Evolutionary conservation across 2,113 vertebrate species (phyloP).

Genomic region (Psammodynastes pulverulentus): DNA sequence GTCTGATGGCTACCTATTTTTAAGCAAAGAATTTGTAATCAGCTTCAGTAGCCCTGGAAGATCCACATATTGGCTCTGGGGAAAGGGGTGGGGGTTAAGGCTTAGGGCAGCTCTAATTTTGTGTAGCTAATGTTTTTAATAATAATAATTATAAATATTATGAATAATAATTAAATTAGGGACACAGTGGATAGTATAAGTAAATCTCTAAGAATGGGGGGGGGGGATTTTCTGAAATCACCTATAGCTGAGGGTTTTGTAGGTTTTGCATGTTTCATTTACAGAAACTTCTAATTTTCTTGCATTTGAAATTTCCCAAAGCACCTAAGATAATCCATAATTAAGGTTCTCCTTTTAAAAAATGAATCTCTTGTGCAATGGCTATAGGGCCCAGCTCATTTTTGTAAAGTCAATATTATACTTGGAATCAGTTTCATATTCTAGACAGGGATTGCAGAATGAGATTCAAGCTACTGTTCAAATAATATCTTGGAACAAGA

Average conservation of each 20-base stretch:
- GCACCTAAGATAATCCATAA: neutral
- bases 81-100: neutral
- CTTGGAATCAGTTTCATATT: slow-evolving; percentile 1
- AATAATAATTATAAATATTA: neutral
- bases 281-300: neutral
- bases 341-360: neutral
- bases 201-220: neutral
- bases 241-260: neutral
- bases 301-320: neutral
- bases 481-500: neutral
- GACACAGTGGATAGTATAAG: neutral
- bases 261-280: neutral
- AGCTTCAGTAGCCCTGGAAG: neutral
- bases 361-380: neutral
- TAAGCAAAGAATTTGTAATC: neutral
- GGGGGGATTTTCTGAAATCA: neutral
- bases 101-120: neutral
- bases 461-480: neutral
- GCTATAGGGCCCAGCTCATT: neutral
- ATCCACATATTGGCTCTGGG: neutral
- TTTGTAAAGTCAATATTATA: slow-evolving; percentile 15
- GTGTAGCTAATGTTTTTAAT: neutral
- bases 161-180: neutral
- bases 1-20: neutral
- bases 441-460: neutral